A percentile compares a stretch with the other conserved stretches of the same genome.
These are phyloP conservation scores for Scaptomyza tumidula DNA, from an alignment of 2,888 invertebrate species.

Conservation along the genomic window DNA sequence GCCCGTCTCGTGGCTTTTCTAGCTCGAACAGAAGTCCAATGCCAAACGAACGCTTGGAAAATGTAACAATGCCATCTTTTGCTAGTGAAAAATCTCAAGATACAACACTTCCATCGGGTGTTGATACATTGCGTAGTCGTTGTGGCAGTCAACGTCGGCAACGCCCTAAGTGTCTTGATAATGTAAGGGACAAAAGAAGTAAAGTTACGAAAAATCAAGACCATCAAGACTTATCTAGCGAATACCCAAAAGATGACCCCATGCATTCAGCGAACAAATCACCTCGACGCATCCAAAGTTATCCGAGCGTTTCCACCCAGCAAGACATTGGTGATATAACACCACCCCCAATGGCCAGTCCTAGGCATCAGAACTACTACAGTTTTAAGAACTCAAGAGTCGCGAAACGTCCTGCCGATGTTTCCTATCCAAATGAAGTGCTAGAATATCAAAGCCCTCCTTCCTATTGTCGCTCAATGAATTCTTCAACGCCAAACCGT, in stretches of 20 bases:
- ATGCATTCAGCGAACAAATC: neutral
- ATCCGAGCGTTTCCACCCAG: slow-evolving; percentile 33
- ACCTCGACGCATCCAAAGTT: slow-evolving; percentile 28
- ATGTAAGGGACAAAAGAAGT: slow-evolving; percentile 4
- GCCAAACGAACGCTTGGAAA: slow-evolving; percentile 14
- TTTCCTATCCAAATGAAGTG: slow-evolving; percentile 25
- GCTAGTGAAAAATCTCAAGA: neutral
- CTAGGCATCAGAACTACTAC: neutral
- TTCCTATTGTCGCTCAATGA: slow-evolving; percentile 4
- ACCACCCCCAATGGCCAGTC: slow-evolving; percentile 19
- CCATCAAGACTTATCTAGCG: neutral
- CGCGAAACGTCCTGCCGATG: neutral
- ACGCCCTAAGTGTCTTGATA: slow-evolving; percentile 2
- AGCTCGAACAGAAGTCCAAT: neutral
- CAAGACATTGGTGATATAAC: slow-evolving; percentile 36
- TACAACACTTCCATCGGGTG: slow-evolving; percentile 6
- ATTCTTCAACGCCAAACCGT: neutral
- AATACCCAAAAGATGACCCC: neutral
- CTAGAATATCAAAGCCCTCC: slow-evolving; percentile 33
- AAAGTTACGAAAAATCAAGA: neutral
- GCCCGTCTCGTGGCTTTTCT: neutral
- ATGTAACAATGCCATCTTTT: slow-evolving; percentile 26
- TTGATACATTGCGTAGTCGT: neutral
- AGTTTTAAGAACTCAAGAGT: neutral
- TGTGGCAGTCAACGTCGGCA: neutral